phyloP scores from a whole-genome alignment of 2,797 vertebrate species.

The Megalops cyprinoides region DNA sequence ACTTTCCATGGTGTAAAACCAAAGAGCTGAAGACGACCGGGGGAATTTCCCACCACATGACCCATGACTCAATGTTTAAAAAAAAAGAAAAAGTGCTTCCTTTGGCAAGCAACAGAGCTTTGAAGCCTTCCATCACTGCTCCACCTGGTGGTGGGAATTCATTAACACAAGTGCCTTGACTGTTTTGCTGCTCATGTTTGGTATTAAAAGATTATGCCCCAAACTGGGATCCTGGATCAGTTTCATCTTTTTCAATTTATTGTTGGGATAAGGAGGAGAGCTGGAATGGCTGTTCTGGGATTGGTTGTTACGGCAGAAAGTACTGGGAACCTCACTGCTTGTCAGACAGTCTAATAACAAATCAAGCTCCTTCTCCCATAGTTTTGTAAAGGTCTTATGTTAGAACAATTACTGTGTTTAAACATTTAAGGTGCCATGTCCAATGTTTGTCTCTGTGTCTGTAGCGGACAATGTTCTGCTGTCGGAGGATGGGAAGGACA shows the following conservation, averaged over 20 bases:
- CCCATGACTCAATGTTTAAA: conserved; percentile 18
- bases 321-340: no score
- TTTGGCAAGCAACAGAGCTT: not conserved
- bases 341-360: no score
- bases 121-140: not conserved
- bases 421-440: conserved; percentile 8
- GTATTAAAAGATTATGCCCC: not conserved
- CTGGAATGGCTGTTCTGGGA: no score
- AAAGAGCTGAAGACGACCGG: conserved; percentile 21
- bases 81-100: conserved; percentile 20
- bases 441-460: conserved; percentile 33
- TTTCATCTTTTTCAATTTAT: not conserved
- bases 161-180: not conserved
- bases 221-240: not conserved
- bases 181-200: not conserved
- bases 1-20: conserved; percentile 21
- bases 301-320: no score
- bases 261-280: not conserved
- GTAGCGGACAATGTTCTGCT: conserved; percentile 85
- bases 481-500: conserved; percentile 72
- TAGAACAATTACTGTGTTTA: conserved; percentile 36
- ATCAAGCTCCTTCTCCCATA: no score
- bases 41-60: conserved; percentile 35
- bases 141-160: conserved; percentile 11
- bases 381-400: not conserved